Evolutionary conservation across 2,797 vertebrate genomes (phyloP).

Genomic region (Scarus forsteni): DNA sequence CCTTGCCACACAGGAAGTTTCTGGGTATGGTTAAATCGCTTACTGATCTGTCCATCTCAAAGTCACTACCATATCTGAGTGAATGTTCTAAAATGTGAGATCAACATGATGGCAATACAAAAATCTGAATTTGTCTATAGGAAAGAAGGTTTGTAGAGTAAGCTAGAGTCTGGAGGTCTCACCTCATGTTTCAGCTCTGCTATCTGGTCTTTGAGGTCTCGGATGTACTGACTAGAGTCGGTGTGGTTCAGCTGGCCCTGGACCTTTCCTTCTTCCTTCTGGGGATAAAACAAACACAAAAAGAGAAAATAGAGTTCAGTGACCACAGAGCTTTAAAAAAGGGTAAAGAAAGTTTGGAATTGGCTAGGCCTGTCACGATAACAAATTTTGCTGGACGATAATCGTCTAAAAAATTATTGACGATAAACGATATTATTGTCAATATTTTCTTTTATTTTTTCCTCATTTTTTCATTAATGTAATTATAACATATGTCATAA

Average conservation of each 20-base stretch:
- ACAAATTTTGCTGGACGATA: no score
- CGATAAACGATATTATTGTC: no score
- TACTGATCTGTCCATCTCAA: constrained; percentile 60
- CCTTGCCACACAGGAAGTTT: constrained; percentile 79
- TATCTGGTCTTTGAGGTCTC: constrained; percentile 97
- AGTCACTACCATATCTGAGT: constrained; percentile 65
- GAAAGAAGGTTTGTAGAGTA: neutral
- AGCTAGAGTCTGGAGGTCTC: constrained; percentile 54
- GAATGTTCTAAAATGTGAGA: constrained; percentile 34
- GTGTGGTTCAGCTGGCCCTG: constrained; percentile 97
- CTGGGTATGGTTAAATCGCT: constrained; percentile 85
- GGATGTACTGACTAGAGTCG: constrained; percentile 95
- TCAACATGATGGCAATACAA: constrained; percentile 34
- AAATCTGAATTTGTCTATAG: constrained; percentile 29
- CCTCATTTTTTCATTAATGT: no score
- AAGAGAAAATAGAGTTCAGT: no score
- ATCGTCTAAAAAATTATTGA: no score
- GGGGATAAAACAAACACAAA: constrained; percentile 34
- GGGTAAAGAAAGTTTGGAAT: no score
- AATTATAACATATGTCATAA: no score
- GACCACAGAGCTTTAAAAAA: no score
- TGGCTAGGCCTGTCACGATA: no score
- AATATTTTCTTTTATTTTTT: no score
- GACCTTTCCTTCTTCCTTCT: constrained; percentile 99
- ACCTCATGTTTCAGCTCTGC: constrained; percentile 95